Evolutionary conservation across 1,140 invertebrate species (phyloP), one percentile per base, ranked within the genome.

Genomic region (Anthonomus grandis): DNA sequence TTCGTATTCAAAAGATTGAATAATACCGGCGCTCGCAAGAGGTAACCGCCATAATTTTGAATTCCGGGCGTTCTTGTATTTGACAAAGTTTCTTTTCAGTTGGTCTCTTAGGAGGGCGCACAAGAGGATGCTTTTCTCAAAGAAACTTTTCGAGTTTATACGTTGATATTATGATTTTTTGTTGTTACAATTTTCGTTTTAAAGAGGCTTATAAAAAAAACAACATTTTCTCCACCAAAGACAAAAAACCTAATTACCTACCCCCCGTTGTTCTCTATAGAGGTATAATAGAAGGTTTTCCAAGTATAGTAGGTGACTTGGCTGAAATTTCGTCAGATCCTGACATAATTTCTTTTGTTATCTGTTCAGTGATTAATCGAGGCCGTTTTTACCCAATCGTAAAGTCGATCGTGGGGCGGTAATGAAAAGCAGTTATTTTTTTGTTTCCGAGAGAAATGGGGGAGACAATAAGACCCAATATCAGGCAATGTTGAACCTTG

Each of bases 281-380:
- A n/a, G n/a, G n/a, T n/a, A n/a, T n/a, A n/a, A n/a, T n/a, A n/a
- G n/a, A n/a, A n/a, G n/a, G n/a, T n/a, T n/a, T n/a, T n/a, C n/a
- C n/a, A n/a, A n/a, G n/a, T n/a, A n/a, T n/a, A n/a, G n/a, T n/a
- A n/a, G n/a, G n/a, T n/a, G n/a, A n/a, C n/a, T n/a, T 12, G 17
- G 41, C 23, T 44, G 17, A 18, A 18, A 44, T 44, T 44, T 44
- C 41, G 41, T 44, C 41, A 21, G 17, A 44, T 21, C 23, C 41
- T 44, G 41, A 44, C 41, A 44, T 21, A 44, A 17, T 44, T 44
- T 44, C 41, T 44, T 39, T 44, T 44, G 41, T 44, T 44, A 44
- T 44, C 41, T 44, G 41, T 44, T 44, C 41, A 21, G 41, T 44
- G 41, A 44, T 44, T 44, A 44, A 44, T 44, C 23, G 41, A 4